Evolutionary conservation across 2,113 vertebrate species (phyloP).

Genomic region (Malurus alboscapulatus): DNA sequence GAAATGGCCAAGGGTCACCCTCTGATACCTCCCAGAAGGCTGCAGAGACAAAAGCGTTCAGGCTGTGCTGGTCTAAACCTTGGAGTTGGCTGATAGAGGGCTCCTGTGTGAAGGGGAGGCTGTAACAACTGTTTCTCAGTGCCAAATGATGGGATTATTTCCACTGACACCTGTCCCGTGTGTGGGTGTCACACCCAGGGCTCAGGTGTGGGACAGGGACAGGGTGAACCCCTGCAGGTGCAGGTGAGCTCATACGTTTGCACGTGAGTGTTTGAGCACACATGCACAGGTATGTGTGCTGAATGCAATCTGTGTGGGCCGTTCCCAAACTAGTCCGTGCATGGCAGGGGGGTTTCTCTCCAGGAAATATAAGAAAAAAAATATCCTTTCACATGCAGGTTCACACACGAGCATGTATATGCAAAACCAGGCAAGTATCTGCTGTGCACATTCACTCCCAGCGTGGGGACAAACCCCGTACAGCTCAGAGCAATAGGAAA

Average conservation of each 20-base stretch:
- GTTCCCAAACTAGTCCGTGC: background rate
- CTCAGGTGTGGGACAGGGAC: background rate
- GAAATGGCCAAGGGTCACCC: background rate
- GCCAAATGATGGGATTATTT: background rate
- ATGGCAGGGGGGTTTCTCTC: background rate
- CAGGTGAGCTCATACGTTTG: background rate
- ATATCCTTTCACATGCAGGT: background rate
- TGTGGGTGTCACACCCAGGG: rapidly evolving
- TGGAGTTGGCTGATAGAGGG: background rate
- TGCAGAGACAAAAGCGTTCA: background rate
- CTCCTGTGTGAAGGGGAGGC: background rate
- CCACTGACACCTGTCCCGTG: background rate
- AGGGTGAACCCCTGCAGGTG: background rate
- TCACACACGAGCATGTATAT: rapidly evolving
- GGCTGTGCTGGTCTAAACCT: background rate
- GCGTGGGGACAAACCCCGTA: background rate
- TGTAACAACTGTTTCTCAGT: background rate
- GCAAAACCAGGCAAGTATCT: background rate
- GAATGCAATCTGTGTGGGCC: background rate
- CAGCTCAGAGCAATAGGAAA: background rate
- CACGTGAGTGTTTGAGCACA: rapidly evolving
- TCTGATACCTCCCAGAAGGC: background rate
- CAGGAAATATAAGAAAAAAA: background rate
- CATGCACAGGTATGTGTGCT: background rate
- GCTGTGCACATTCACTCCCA: rapidly evolving